A percentile compares a stretch with the other conserved stretches of the same genome.
Evolutionary conservation across 2,113 vertebrate genomes (phyloP).

Genomic region (Phoxinus phoxinus): DNA sequence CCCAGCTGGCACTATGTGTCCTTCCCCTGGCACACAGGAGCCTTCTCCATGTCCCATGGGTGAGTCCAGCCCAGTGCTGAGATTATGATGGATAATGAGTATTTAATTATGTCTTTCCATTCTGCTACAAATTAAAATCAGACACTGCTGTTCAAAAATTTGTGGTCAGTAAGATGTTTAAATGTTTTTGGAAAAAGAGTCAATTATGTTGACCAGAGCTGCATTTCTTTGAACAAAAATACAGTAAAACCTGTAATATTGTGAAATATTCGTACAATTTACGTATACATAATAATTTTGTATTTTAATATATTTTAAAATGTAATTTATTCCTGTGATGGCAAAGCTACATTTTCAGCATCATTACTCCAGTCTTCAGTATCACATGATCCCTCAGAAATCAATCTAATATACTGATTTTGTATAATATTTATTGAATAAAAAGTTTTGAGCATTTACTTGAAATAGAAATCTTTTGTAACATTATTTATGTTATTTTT

Average conservation of each 20-base stretch:
- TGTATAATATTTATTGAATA: background rate
- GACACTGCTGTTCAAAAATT: background rate
- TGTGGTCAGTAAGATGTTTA: background rate
- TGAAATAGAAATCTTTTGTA: no score
- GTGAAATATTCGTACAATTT: no score
- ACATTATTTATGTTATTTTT: background rate
- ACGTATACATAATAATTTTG: no score
- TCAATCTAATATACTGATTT: background rate
- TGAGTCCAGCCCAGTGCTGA: conserved; percentile 55
- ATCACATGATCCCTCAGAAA: background rate
- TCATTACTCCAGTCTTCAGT: background rate
- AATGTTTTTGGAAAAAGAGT: background rate
- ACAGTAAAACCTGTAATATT: no score
- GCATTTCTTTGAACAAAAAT: no score
- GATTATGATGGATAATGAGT: background rate
- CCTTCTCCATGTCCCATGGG: conserved; percentile 82
- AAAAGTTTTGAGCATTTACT: no score
- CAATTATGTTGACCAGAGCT: no score
- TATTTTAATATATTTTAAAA: no score
- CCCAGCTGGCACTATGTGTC: conserved; percentile 79
- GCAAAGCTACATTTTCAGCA: background rate
- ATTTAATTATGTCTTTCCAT: conserved; percentile 6
- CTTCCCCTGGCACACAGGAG: conserved; percentile 72
- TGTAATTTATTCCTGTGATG: background rate
- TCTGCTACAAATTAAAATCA: background rate